phyloP scores from a whole-genome alignment of 2,797 vertebrate genomes.

The Hephaestus fuliginosus region DNA sequence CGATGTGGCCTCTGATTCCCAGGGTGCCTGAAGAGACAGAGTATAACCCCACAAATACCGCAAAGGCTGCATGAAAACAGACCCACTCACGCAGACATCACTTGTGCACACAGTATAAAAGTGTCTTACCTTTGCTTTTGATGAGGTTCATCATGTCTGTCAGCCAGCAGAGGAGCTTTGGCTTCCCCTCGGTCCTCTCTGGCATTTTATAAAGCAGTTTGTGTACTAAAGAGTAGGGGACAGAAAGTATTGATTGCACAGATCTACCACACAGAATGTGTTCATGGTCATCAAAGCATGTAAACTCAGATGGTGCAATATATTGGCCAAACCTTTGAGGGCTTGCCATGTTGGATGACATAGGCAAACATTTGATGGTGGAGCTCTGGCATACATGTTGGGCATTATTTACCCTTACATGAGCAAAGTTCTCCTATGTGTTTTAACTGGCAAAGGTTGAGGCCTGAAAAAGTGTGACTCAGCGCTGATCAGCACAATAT shows the following conservation, averaged over 20 bases:
- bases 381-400: conserved; percentile 27
- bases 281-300: conserved; percentile 24
- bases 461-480: conserved; percentile 34
- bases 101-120: neutral
- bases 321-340: conserved; percentile 27
- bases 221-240: conserved; percentile 10
- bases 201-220: conserved; percentile 49
- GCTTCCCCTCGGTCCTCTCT: conserved; percentile 7
- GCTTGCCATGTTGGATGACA: conserved; percentile 24
- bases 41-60: neutral
- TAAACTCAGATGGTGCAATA: conserved; percentile 48
- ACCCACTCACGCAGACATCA: neutral
- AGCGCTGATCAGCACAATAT: conserved; percentile 26
- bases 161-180: neutral
- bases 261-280: conserved; percentile 33
- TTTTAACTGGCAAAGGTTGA: conserved; percentile 22
- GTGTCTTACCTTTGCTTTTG: conserved; percentile 30
- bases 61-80: conserved; percentile 4
- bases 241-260: conserved; percentile 57
- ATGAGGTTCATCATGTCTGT: conserved; percentile 27
- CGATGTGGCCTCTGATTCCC: conserved; percentile 2
- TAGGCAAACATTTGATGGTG: conserved; percentile 29
- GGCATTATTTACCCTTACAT: conserved; percentile 38
- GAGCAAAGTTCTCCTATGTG: conserved; percentile 38
- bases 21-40: conserved; percentile 32